A percentile compares a stretch with the other conserved stretches of the same genome.
Conservation (phyloP, 2,797 vertebrate genomes). For the Micropoecilia bifurca region DNA sequence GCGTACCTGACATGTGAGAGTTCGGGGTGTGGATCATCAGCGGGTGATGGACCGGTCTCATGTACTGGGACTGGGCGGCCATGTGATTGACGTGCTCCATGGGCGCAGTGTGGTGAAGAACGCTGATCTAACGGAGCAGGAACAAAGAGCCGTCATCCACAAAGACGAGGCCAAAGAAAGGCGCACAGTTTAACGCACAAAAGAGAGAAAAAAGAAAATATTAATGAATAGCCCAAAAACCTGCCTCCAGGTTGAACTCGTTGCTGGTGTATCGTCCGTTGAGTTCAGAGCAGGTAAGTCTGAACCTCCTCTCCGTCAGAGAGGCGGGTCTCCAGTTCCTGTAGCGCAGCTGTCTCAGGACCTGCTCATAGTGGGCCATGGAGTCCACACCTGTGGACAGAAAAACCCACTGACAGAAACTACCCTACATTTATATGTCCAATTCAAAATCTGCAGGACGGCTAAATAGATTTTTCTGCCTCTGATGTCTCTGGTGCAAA, state of each 20-base stretch:
- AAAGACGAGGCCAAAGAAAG: background rate
- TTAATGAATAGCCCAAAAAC: background rate
- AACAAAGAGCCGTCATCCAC: background rate
- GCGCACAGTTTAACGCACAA: background rate
- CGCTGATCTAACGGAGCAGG: slow-evolving; percentile 82
- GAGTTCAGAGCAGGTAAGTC: slow-evolving; percentile 95
- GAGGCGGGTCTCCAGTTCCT: slow-evolving; percentile 85
- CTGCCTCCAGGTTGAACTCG: slow-evolving; percentile 92
- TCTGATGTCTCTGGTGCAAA: background rate
- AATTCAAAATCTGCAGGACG: background rate
- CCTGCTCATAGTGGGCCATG: slow-evolving; percentile 93
- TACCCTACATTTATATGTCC: background rate
- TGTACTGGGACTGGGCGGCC: slow-evolving; percentile 87
- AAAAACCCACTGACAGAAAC: slow-evolving; percentile 5
- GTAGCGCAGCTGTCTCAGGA: slow-evolving; percentile 90
- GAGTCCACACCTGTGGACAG: slow-evolving; percentile 89
- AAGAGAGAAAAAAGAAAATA: background rate
- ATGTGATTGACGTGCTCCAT: slow-evolving; percentile 91
- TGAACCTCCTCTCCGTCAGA: slow-evolving; percentile 87
- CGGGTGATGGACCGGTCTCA: slow-evolving; percentile 89
- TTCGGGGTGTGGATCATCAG: slow-evolving; percentile 83
- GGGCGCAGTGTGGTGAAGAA: slow-evolving; percentile 87
- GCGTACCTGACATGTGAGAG: slow-evolving; percentile 86
- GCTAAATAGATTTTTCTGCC: background rate
- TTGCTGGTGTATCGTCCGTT: slow-evolving; percentile 98